These are phyloP conservation scores for Leuctra nigra DNA, from an alignment of 2,888 invertebrate genomes.

Conservation along the genomic window DNA sequence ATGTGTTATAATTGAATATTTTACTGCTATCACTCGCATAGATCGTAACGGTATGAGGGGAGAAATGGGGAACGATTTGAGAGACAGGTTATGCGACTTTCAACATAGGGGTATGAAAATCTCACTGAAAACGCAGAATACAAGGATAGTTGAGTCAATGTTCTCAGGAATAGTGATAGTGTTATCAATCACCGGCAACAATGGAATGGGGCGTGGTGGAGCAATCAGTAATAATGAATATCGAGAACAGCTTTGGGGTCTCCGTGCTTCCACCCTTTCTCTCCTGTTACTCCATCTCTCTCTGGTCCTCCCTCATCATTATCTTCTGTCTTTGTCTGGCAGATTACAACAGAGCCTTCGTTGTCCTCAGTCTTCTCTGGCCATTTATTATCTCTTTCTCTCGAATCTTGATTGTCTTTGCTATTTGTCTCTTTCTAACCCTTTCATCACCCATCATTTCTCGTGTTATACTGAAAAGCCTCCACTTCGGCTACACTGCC, in stretches of 20 bases:
- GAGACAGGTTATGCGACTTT: background rate
- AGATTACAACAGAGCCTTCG: background rate
- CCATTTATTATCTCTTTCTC: background rate
- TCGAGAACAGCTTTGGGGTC: slow-evolving; percentile 15
- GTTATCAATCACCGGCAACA: slow-evolving; percentile 11
- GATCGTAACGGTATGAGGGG: too few relatives aligned
- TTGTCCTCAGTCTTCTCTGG: background rate
- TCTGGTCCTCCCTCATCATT: background rate
- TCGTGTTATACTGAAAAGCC: background rate
- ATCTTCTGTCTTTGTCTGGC: background rate
- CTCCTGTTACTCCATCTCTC: background rate
- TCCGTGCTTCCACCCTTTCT: background rate
- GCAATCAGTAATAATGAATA: slow-evolving; percentile 16
- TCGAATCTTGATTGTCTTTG: slow-evolving; percentile 6
- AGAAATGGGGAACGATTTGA: too few relatives aligned
- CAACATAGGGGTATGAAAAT: background rate
- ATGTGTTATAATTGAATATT: too few relatives aligned
- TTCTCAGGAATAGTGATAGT: background rate
- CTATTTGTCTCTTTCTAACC: background rate
- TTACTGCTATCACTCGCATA: too few relatives aligned
- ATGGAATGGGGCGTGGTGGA: slow-evolving; percentile 10
- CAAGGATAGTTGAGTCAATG: background rate
- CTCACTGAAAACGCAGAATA: background rate
- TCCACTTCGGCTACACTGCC: background rate
- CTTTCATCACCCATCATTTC: slow-evolving; percentile 9